Percentiles rank a stretch among this genome's conserved stretches.
phyloP scores from a whole-genome alignment of 2,113 vertebrate genomes.

The Nannobrachium achirus region DNA sequence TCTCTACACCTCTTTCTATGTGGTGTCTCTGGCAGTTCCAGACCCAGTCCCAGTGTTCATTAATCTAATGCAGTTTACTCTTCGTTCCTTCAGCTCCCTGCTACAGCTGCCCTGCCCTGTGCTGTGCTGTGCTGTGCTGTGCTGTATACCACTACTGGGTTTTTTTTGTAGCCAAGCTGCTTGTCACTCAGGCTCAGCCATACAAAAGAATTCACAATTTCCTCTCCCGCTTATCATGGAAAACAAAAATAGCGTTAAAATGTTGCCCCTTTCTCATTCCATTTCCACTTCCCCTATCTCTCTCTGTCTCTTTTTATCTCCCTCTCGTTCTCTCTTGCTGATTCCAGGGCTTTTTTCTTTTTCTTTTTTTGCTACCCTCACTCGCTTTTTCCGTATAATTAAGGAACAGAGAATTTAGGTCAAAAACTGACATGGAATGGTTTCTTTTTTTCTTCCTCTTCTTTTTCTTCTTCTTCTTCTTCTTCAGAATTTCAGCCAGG shows the following conservation, averaged over 20 bases:
- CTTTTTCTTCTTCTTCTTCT: constrained; percentile 16
- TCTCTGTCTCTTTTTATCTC: background rate
- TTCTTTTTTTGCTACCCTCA: constrained; percentile 4
- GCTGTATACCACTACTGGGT: constrained; percentile 44
- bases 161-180: constrained; percentile 36
- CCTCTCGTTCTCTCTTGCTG: background rate
- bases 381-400: constrained; percentile 27
- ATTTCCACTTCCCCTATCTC: background rate
- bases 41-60: constrained; percentile 50
- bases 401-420: constrained; percentile 20
- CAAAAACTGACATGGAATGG: constrained; percentile 13
- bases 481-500: constrained; percentile 11
- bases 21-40: too few species aligned
- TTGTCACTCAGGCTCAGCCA: constrained; percentile 49
- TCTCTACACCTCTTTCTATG: too few species aligned
- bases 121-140: constrained; percentile 33
- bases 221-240: constrained; percentile 19
- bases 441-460: constrained; percentile 12
- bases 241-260: constrained; percentile 30
- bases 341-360: background rate
- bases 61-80: constrained; percentile 64
- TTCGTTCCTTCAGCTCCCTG: constrained; percentile 44
- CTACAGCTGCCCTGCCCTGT: constrained; percentile 53
- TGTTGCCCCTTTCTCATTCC: background rate
- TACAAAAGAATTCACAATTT: constrained; percentile 37